phyloP scores from a whole-genome alignment of 2,113 vertebrate species.

The Callorhinus ursinus region DNA sequence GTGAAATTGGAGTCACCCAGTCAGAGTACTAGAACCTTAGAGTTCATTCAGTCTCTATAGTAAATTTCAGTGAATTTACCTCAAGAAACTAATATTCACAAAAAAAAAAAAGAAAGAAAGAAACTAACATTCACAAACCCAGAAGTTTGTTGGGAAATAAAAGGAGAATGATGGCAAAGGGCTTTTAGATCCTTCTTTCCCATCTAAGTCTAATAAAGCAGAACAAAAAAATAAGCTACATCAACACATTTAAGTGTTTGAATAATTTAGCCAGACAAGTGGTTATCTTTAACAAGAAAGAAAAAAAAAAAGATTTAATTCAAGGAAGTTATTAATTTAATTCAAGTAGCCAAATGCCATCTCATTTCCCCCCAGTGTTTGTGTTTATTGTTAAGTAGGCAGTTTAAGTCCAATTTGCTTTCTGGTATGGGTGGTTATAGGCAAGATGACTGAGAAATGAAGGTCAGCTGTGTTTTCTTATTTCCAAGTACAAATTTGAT shows the following conservation, averaged over 20 bases:
- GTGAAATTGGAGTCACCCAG: not conserved
- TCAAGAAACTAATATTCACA: not conserved
- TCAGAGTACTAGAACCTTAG: not conserved
- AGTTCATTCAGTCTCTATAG: not conserved
- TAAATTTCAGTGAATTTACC: not conserved
- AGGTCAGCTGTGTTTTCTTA: not conserved
- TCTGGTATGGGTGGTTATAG: accelerated
- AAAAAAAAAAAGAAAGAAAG: not conserved
- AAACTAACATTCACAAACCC: not conserved
- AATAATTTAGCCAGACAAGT: not conserved
- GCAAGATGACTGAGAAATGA: not conserved
- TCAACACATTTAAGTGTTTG: not conserved
- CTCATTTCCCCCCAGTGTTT: not conserved
- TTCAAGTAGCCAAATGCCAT: not conserved
- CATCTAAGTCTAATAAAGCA: not conserved
- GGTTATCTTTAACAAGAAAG: not conserved
- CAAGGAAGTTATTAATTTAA: not conserved
- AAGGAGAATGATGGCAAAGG: not conserved
- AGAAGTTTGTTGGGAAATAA: not conserved
- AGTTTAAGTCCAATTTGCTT: not conserved
- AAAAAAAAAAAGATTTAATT: not conserved
- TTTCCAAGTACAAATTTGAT: not conserved
- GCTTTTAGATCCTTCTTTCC: not conserved
- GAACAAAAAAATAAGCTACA: not conserved
- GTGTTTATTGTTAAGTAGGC: not conserved